A percentile compares a stretch with the other conserved stretches of the same genome.
These are phyloP conservation scores for Tenthredo mesomela DNA, from an alignment of 2,888 invertebrate genomes.

Conservation along the genomic window DNA sequence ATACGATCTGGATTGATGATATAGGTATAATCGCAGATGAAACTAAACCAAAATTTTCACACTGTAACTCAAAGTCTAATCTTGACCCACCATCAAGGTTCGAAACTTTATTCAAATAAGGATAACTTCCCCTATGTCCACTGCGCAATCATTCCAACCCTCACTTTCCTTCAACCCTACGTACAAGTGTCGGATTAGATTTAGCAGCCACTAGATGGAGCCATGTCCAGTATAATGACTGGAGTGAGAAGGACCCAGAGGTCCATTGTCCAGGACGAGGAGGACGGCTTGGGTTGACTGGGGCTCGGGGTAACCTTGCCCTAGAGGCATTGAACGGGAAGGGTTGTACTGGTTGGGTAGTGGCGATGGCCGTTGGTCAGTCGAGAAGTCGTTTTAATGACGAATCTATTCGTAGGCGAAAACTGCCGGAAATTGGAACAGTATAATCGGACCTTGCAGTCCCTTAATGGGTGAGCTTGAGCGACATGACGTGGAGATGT, in stretches of 20 bases:
- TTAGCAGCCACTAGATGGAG: constrained; percentile 67
- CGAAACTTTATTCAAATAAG: constrained; percentile 55
- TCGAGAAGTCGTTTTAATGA: constrained; percentile 49
- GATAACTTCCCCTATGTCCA: constrained; percentile 52
- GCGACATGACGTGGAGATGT: not conserved
- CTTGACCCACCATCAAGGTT: constrained; percentile 36
- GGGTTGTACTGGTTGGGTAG: not conserved
- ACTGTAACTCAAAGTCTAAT: not conserved
- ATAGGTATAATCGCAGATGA: not conserved
- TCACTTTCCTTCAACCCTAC: constrained; percentile 54
- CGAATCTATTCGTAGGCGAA: constrained; percentile 50
- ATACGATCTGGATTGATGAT: not conserved
- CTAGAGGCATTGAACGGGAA: constrained; percentile 46
- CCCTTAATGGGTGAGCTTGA: constrained; percentile 37
- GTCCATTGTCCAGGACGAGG: constrained; percentile 54
- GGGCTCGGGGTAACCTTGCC: constrained; percentile 52
- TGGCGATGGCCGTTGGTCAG: constrained; percentile 19
- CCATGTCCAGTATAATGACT: constrained; percentile 71
- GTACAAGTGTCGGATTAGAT: constrained; percentile 72
- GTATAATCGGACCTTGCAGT: constrained; percentile 38
- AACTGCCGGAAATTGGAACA: constrained; percentile 48
- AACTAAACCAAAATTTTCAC: not conserved
- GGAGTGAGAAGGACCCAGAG: constrained; percentile 46
- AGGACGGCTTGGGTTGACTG: constrained; percentile 30
- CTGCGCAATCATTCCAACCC: constrained; percentile 59